phyloP scores from a whole-genome alignment of 2,888 invertebrate genomes.

The Agrochola lota region DNA sequence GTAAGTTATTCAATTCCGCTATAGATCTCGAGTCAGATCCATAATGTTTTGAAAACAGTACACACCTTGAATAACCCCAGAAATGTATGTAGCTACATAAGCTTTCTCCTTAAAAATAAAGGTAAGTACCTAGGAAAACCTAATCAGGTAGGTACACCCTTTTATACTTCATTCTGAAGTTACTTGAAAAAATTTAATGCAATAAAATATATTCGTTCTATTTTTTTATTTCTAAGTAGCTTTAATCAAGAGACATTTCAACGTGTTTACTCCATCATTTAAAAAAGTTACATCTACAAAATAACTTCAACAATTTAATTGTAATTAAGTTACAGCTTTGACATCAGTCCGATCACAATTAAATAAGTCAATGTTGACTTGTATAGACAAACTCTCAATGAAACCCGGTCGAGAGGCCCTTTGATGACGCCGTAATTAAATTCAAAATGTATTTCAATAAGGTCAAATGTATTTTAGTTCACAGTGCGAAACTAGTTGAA shows the following conservation, averaged over 20 bases:
- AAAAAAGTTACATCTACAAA: slow-evolving; percentile 1
- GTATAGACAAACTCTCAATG: slow-evolving; percentile 32
- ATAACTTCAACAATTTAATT: slow-evolving; percentile 20
- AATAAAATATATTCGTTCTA: background rate
- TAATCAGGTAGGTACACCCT: no score
- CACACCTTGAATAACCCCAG: no score
- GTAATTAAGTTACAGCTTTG: slow-evolving; percentile 44
- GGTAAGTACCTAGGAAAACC: no score
- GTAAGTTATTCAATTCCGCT: no score
- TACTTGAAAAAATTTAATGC: background rate
- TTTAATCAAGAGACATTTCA: background rate
- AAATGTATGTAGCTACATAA: background rate
- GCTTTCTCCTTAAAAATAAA: no score
- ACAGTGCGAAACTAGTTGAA: background rate
- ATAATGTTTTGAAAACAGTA: background rate
- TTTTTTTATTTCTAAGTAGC: background rate
- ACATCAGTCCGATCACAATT: slow-evolving; percentile 35
- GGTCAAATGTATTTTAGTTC: slow-evolving; percentile 20
- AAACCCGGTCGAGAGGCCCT: slow-evolving; percentile 42
- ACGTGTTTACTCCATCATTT: background rate
- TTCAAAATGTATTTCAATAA: slow-evolving; percentile 46
- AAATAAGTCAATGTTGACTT: slow-evolving; percentile 48
- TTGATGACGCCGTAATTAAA: slow-evolving; percentile 56
- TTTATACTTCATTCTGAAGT: background rate
- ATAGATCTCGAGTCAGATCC: no score